Conservation (phyloP, 1,140 invertebrate genomes). For the Halesus radiatus region DNA sequence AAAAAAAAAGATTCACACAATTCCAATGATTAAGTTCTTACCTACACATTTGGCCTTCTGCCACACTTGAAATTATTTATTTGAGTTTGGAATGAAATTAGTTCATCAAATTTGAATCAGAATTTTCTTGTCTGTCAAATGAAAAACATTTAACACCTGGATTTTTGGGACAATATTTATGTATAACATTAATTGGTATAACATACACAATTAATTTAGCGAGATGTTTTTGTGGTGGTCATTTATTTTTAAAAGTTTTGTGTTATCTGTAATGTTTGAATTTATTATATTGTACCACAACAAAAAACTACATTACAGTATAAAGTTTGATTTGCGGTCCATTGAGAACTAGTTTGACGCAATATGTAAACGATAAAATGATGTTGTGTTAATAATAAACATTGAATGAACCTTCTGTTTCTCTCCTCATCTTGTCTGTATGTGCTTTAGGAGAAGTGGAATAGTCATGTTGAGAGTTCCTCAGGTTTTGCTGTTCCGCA, state of each 20-base stretch:
- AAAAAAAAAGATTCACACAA: neutral
- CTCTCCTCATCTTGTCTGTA: conserved; percentile 50
- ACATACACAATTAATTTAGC: too few relatives aligned
- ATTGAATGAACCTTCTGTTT: conserved; percentile 45
- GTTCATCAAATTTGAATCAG: too few relatives aligned
- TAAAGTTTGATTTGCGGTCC: neutral
- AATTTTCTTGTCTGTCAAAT: too few relatives aligned
- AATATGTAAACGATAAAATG: neutral
- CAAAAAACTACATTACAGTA: neutral
- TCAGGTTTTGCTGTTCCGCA: conserved; percentile 77
- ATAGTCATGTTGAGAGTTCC: conserved; percentile 78
- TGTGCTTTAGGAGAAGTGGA: conserved; percentile 71
- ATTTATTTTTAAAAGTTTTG: too few relatives aligned
- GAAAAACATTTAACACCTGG: too few relatives aligned
- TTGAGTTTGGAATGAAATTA: too few relatives aligned
- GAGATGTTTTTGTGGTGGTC: too few relatives aligned
- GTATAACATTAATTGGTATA: too few relatives aligned
- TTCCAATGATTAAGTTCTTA: neutral
- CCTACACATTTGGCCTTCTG: too few relatives aligned
- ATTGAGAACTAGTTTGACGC: neutral
- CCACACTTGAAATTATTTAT: too few relatives aligned
- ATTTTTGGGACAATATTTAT: too few relatives aligned
- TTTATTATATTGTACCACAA: neutral
- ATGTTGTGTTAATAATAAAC: conserved; percentile 1
- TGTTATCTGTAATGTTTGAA: neutral